These are phyloP conservation scores for Styela clava DNA, from an alignment of 23 tunicate species.

Conservation along the genomic window DNA sequence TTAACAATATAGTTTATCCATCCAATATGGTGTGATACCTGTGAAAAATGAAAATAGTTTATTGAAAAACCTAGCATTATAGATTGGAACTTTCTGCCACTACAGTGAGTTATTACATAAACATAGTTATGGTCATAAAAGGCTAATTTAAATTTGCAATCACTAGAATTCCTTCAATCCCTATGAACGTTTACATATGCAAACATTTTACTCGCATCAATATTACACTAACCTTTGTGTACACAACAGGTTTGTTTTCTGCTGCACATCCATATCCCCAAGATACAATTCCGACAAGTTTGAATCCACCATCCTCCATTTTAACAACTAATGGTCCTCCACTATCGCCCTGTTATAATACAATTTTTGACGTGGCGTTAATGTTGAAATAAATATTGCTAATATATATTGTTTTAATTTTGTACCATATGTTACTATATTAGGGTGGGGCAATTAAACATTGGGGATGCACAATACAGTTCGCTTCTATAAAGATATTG, in stretches of 20 bases:
- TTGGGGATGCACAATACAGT: too few relatives aligned
- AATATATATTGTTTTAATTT: too few relatives aligned
- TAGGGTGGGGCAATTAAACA: too few relatives aligned
- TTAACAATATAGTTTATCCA: constrained; percentile 4
- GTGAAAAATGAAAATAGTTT: background rate
- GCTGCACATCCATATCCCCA: constrained; percentile 45
- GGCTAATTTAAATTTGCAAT: too few relatives aligned
- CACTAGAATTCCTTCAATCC: too few relatives aligned
- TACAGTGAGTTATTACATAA: background rate
- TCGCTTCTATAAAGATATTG: too few relatives aligned
- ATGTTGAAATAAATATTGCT: background rate
- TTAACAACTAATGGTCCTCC: constrained; percentile 36
- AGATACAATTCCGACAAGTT: constrained; percentile 36
- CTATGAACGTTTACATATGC: too few relatives aligned
- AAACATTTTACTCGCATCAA: too few relatives aligned
- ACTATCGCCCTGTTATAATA: constrained; percentile 32
- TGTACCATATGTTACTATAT: too few relatives aligned
- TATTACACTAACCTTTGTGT: background rate
- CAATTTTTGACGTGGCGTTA: background rate
- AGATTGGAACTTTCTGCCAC: background rate
- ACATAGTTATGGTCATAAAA: too few relatives aligned
- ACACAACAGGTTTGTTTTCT: constrained; percentile 33
- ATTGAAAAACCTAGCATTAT: background rate
- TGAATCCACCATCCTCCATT: constrained; percentile 13
- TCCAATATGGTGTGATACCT: background rate